A percentile compares a stretch with the other conserved stretches of the same genome.
phyloP scores from a whole-genome alignment of 1,140 invertebrate genomes.

The Glomeris maerens region DNA sequence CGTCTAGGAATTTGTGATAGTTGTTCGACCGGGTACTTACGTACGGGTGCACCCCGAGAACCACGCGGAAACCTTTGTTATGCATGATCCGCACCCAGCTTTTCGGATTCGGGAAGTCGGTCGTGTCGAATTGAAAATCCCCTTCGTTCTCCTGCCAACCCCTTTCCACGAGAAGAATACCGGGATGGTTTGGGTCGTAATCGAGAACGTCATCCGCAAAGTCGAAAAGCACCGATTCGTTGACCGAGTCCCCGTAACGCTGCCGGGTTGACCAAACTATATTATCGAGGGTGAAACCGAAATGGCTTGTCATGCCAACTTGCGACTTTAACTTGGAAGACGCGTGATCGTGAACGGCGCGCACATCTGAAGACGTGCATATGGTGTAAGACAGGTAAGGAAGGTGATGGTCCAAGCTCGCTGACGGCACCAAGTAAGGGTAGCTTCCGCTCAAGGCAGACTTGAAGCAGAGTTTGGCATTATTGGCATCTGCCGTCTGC shows the following conservation, averaged over 20 bases:
- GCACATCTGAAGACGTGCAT: slow-evolving; percentile 63
- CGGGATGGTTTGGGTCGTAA: slow-evolving; percentile 18
- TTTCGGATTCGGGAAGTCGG: slow-evolving; percentile 49
- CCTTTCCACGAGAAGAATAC: slow-evolving; percentile 38
- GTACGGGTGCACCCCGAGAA: slow-evolving; percentile 20
- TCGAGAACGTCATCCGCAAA: neutral
- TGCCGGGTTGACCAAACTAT: slow-evolving; percentile 63
- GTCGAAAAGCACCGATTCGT: neutral
- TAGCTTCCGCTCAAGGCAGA: slow-evolving; percentile 52
- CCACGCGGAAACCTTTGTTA: slow-evolving; percentile 27
- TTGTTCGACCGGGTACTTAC: slow-evolving; percentile 11
- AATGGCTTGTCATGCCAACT: slow-evolving; percentile 13
- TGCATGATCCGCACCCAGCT: slow-evolving; percentile 63
- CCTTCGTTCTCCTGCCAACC: slow-evolving; percentile 38
- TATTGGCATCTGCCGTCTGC: slow-evolving; percentile 44
- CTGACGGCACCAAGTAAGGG: slow-evolving; percentile 56
- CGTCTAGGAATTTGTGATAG: slow-evolving; percentile 48
- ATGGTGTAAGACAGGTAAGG: slow-evolving; percentile 69
- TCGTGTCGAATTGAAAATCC: slow-evolving; percentile 32
- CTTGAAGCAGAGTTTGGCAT: slow-evolving; percentile 55
- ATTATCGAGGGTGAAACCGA: slow-evolving; percentile 32
- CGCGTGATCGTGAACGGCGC: slow-evolving; percentile 52
- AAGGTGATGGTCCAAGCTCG: slow-evolving; percentile 34
- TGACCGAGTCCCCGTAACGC: slow-evolving; percentile 40
- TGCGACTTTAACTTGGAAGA: slow-evolving; percentile 39